These are phyloP conservation scores for Xenopus laevis DNA, from an alignment of 2,113 vertebrate species.

Conservation along the genomic window DNA sequence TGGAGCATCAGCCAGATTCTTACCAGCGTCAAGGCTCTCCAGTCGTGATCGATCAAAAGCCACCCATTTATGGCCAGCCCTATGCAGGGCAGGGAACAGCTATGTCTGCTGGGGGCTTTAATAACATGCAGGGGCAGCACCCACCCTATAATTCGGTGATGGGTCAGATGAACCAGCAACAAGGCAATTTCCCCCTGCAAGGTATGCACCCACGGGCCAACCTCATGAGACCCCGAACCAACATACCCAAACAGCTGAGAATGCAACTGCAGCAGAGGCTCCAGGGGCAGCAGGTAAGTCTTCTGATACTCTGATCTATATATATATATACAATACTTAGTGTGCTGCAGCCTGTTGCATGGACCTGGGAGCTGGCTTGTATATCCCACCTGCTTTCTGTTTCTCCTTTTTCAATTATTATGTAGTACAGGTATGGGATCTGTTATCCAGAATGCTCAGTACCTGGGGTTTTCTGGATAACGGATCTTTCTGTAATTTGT, in stretches of 20 bases:
- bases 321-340: too few relatives aligned
- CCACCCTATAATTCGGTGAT: constrained; percentile 80
- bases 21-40: constrained; percentile 81
- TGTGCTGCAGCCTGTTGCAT: too few relatives aligned
- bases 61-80: constrained; percentile 76
- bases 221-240: constrained; percentile 81
- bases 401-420: too few relatives aligned
- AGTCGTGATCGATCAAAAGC: constrained; percentile 83
- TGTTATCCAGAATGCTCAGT: too few relatives aligned
- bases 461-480: too few relatives aligned
- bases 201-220: constrained; percentile 79
- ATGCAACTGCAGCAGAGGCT: constrained; percentile 94
- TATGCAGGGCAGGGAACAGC: constrained; percentile 79
- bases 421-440: too few relatives aligned
- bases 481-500: too few relatives aligned
- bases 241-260: constrained; percentile 82
- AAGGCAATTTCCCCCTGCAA: constrained; percentile 71
- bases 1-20: constrained; percentile 74
- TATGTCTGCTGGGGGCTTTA: constrained; percentile 72
- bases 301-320: background rate
- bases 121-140: constrained; percentile 76
- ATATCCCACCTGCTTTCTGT: too few relatives aligned
- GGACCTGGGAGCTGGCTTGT: too few relatives aligned
- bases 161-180: constrained; percentile 72
- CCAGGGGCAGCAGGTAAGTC: constrained; percentile 89